phyloP scores from a whole-genome alignment of 64 coral and sea anemone species.

The Acropora yongei region DNA sequence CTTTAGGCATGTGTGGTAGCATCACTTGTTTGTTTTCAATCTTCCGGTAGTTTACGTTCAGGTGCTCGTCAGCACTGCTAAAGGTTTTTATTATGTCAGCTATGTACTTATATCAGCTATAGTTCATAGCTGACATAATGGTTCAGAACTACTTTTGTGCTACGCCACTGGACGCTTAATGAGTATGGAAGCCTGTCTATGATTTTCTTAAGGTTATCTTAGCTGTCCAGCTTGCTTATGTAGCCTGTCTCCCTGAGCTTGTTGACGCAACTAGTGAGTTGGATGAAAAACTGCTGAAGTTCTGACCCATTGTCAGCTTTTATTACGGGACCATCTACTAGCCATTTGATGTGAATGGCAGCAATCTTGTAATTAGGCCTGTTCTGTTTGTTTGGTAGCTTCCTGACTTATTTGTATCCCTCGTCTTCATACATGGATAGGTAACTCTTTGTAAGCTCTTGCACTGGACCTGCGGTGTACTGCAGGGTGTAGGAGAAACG shows the following conservation, averaged over 20 bases:
- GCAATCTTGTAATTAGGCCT: slow-evolving; percentile 57
- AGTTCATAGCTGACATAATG: not conserved
- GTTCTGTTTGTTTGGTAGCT: slow-evolving; percentile 58
- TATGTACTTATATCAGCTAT: slow-evolving; percentile 12
- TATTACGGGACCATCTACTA: slow-evolving; percentile 19
- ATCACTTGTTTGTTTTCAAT: slow-evolving; percentile 7
- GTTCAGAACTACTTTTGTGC: slow-evolving; percentile 17
- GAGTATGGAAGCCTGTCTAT: slow-evolving; percentile 50
- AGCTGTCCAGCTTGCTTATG: slow-evolving; percentile 57
- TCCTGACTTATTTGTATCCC: slow-evolving; percentile 50
- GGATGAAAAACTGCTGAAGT: slow-evolving; percentile 58
- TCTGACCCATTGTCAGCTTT: slow-evolving; percentile 27
- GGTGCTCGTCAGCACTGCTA: not conserved
- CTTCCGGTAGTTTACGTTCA: not conserved
- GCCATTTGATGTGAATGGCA: slow-evolving; percentile 29
- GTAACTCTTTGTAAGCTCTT: slow-evolving; percentile 69
- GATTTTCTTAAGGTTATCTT: slow-evolving; percentile 51
- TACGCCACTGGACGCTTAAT: slow-evolving; percentile 24
- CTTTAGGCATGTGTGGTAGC: slow-evolving; percentile 16
- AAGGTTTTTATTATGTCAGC: not conserved
- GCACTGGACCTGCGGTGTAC: slow-evolving; percentile 52
- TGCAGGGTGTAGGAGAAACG: slow-evolving; percentile 70
- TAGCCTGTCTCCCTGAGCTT: slow-evolving; percentile 63
- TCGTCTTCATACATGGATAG: slow-evolving; percentile 44
- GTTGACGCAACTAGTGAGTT: slow-evolving; percentile 59